These are phyloP conservation scores for Lucilia cuprina DNA, from an alignment of 1,140 invertebrate species.

Conservation along the genomic window DNA sequence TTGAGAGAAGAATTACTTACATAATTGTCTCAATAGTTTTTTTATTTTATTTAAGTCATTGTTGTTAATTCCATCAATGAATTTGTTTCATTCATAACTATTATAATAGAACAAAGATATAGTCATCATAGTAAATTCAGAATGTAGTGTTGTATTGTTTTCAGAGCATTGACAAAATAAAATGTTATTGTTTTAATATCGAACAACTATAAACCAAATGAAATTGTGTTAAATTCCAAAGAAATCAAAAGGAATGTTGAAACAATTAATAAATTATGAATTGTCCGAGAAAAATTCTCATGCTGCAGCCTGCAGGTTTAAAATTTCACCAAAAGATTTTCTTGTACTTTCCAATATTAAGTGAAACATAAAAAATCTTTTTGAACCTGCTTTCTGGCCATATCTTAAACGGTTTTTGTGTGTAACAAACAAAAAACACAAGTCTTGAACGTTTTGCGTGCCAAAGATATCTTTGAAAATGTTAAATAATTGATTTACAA, in stretches of 20 bases:
- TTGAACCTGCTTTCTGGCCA: too few relatives aligned
- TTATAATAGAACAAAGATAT: background rate
- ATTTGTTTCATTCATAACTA: slow-evolving; percentile 6
- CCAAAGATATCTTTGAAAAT: background rate
- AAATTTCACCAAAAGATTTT: too few relatives aligned
- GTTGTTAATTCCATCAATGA: background rate
- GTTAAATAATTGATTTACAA: background rate
- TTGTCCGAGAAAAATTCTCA: background rate
- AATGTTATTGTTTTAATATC: background rate
- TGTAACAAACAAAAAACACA: background rate
- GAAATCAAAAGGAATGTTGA: background rate
- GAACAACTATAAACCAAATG: background rate
- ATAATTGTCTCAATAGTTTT: background rate
- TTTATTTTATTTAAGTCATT: background rate
- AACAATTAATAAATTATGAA: background rate
- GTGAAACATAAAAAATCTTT: too few relatives aligned
- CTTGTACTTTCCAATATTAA: too few relatives aligned
- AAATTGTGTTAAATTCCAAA: background rate
- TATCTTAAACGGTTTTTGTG: background rate
- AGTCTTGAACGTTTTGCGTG: background rate
- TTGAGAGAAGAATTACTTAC: background rate
- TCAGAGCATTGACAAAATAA: background rate
- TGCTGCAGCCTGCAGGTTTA: background rate
- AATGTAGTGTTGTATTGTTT: background rate
- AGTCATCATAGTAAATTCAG: background rate